phyloP scores from a whole-genome alignment of 1,140 invertebrate species.

The Drosophila nannoptera region DNA sequence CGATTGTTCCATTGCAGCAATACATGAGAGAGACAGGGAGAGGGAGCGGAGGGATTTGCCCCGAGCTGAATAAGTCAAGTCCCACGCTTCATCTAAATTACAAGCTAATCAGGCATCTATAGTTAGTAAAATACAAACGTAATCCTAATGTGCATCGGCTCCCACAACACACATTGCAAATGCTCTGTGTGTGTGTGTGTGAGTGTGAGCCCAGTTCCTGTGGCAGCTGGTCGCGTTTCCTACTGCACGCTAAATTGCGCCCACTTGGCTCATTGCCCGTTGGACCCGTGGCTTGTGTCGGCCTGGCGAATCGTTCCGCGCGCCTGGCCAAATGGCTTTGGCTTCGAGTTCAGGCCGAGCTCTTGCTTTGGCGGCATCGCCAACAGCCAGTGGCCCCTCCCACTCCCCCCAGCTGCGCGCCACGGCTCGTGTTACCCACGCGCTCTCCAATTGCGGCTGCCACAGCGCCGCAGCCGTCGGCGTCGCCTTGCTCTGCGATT shows the following conservation, averaged over 20 bases:
- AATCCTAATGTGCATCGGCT: slow-evolving; percentile 10
- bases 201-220: slow-evolving; percentile 55
- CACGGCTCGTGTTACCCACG: slow-evolving; percentile 70
- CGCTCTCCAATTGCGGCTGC: slow-evolving; percentile 58
- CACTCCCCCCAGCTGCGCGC: not conserved
- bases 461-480: slow-evolving; percentile 10
- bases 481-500: slow-evolving; percentile 48
- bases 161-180: slow-evolving; percentile 3
- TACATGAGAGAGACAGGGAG: too few species aligned
- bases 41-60: too few species aligned
- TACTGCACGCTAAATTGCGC: slow-evolving; percentile 55
- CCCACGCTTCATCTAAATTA: not conserved
- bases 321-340: slow-evolving; percentile 48
- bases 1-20: too few species aligned
- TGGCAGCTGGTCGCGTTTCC: slow-evolving; percentile 63
- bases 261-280: slow-evolving; percentile 69
- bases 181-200: not conserved
- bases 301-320: slow-evolving; percentile 22
- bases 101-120: slow-evolving; percentile 16
- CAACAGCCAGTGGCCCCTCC: too few species aligned
- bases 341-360: slow-evolving; percentile 8
- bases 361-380: not conserved
- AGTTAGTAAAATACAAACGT: slow-evolving; percentile 8
- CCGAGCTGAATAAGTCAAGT: too few species aligned
- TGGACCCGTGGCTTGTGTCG: slow-evolving; percentile 22